phyloP scores from a whole-genome alignment of 1,140 invertebrate species.

The Parasteatoda tepidariorum region DNA sequence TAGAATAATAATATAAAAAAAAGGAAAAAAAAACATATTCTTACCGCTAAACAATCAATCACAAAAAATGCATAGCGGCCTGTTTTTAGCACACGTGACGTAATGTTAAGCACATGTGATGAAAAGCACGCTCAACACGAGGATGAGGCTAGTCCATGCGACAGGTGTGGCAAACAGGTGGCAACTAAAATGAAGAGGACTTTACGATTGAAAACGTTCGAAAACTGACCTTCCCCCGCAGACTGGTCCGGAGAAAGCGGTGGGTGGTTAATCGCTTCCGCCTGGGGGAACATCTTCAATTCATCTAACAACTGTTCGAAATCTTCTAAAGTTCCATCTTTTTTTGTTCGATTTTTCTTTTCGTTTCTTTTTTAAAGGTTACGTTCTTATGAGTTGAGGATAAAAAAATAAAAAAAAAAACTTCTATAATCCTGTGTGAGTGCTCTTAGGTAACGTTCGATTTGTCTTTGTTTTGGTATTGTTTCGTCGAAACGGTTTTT shows the following conservation, averaged over 20 bases:
- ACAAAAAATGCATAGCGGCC: not conserved
- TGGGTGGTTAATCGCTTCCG: slow-evolving; percentile 32
- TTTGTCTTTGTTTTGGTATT: too few species aligned
- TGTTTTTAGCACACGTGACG: not conserved
- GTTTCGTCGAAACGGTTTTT: too few species aligned
- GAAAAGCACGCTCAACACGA: not conserved
- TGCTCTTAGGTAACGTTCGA: too few species aligned
- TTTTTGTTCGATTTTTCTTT: not conserved
- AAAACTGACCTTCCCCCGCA: slow-evolving; percentile 36
- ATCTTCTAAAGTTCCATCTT: too few species aligned
- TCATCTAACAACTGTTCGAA: not conserved
- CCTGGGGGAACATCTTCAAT: not conserved
- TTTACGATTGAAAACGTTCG: not conserved
- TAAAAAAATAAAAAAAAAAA: too few species aligned
- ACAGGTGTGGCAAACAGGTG: slow-evolving; percentile 40
- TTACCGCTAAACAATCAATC: not conserved
- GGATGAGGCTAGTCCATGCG: not conserved
- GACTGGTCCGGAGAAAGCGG: slow-evolving; percentile 10
- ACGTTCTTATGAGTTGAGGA: too few species aligned
- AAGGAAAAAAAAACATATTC: not conserved
- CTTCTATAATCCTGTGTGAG: too few species aligned
- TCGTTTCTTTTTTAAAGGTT: not conserved
- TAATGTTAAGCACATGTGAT: not conserved
- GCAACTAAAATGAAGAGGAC: slow-evolving; percentile 11
- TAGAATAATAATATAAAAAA: not conserved